These are phyloP conservation scores for Phenacoccus solenopsis DNA, from an alignment of 1,140 invertebrate genomes.

Conservation along the genomic window DNA sequence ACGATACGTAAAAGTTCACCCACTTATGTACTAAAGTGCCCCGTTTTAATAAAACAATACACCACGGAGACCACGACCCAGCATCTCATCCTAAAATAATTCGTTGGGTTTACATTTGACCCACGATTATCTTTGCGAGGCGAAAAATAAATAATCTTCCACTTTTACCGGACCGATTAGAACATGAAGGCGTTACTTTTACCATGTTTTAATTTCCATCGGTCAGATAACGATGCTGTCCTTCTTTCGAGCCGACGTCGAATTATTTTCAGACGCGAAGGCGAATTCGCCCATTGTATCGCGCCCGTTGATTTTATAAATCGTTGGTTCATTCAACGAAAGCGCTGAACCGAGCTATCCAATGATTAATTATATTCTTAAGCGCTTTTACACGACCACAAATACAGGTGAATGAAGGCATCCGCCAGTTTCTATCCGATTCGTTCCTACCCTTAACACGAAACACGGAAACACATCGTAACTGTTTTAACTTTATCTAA, in stretches of 20 bases:
- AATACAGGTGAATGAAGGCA: conserved; percentile 5
- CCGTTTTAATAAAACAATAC: too few relatives aligned
- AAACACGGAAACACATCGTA: not conserved
- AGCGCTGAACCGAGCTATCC: not conserved
- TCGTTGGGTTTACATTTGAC: too few relatives aligned
- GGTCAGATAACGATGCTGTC: not conserved
- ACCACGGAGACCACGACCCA: too few relatives aligned
- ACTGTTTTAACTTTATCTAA: conserved; percentile 7
- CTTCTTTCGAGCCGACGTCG: not conserved
- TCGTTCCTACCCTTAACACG: too few relatives aligned
- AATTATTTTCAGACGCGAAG: not conserved
- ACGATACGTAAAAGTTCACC: too few relatives aligned
- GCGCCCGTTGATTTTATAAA: conserved; percentile 12
- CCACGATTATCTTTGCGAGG: too few relatives aligned
- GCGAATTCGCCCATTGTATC: conserved; percentile 9
- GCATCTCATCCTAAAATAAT: too few relatives aligned
- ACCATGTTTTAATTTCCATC: not conserved
- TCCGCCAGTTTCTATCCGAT: too few relatives aligned
- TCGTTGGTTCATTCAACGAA: conserved; percentile 11
- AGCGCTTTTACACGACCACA: conserved; percentile 1
- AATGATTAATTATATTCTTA: conserved; percentile 16
- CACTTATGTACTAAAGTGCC: too few relatives aligned
- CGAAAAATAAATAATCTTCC: too few relatives aligned
- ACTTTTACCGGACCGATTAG: too few relatives aligned
- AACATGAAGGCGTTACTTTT: too few relatives aligned